A percentile compares a stretch with the other conserved stretches of the same genome.
Conservation (phyloP, 1,140 invertebrate species). For the Hyles euphorbiae region DNA sequence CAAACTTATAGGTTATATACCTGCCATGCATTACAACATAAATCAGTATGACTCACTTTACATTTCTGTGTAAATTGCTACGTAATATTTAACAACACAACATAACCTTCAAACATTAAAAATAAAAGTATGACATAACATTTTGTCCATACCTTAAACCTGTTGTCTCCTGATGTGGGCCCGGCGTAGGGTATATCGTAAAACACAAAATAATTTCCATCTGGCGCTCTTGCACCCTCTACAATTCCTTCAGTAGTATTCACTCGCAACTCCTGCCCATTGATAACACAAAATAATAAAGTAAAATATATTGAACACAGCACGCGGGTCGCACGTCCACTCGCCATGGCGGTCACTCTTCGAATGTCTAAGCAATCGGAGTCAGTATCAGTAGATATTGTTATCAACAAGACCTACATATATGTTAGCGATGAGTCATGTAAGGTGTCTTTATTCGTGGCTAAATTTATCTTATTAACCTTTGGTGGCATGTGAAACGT, state of each 20-base stretch:
- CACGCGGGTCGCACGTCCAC: not conserved
- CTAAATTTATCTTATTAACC: no score
- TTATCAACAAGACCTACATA: no score
- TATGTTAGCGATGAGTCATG: no score
- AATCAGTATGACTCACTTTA: not conserved
- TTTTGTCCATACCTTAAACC: constrained; percentile 47
- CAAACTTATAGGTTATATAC: no score
- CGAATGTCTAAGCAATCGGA: not conserved
- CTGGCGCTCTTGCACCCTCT: constrained; percentile 26
- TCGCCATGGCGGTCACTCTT: not conserved
- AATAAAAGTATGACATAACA: no score
- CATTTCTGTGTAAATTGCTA: constrained; percentile 8
- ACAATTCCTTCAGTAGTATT: constrained; percentile 49
- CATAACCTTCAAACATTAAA: not conserved
- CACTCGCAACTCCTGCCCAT: constrained; percentile 28
- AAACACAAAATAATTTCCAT: constrained; percentile 46
- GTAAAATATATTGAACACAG: not conserved
- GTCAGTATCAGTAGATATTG: no score
- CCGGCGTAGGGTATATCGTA: constrained; percentile 55
- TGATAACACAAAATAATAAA: not conserved
- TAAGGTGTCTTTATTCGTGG: no score
- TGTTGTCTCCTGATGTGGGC: constrained; percentile 32
- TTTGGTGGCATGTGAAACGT: no score
- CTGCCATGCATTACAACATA: no score
- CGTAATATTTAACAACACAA: constrained; percentile 1